These are phyloP conservation scores for Formicarius rufipectus DNA, from an alignment of 2,113 vertebrate species.

Conservation along the genomic window DNA sequence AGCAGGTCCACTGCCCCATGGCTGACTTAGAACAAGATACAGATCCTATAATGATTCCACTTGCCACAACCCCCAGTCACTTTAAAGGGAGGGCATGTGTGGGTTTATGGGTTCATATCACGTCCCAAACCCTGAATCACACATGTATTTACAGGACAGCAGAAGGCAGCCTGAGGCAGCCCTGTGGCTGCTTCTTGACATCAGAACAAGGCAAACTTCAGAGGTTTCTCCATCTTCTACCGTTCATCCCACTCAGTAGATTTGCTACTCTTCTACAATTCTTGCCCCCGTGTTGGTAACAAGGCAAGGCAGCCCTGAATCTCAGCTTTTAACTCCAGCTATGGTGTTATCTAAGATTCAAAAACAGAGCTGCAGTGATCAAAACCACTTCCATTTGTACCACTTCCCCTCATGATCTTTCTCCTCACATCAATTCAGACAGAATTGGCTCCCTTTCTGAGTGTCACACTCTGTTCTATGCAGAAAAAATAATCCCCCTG, in stretches of 20 bases:
- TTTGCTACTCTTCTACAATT: neutral
- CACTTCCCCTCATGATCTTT: neutral
- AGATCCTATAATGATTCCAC: neutral
- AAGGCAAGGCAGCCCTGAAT: neutral
- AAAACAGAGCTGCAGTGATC: neutral
- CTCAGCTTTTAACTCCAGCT: neutral
- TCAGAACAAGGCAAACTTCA: neutral
- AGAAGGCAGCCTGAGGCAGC: neutral
- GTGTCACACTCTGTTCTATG: neutral
- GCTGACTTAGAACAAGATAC: neutral
- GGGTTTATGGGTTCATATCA: no score
- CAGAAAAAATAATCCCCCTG: neutral
- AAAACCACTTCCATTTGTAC: neutral
- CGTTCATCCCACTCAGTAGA: neutral
- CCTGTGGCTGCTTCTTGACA: neutral
- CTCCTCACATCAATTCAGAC: neutral
- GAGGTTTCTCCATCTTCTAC: neutral
- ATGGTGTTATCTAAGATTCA: neutral
- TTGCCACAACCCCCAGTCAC: neutral
- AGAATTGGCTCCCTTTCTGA: neutral
- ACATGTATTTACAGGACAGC: rapidly evolving
- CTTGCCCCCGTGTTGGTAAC: neutral
- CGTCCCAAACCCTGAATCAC: rapidly evolving
- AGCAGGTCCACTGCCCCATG: neutral
- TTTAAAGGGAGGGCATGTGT: rapidly evolving